phyloP scores from a whole-genome alignment of 2,888 invertebrate species.

The Xestoiulus laeticollis region DNA sequence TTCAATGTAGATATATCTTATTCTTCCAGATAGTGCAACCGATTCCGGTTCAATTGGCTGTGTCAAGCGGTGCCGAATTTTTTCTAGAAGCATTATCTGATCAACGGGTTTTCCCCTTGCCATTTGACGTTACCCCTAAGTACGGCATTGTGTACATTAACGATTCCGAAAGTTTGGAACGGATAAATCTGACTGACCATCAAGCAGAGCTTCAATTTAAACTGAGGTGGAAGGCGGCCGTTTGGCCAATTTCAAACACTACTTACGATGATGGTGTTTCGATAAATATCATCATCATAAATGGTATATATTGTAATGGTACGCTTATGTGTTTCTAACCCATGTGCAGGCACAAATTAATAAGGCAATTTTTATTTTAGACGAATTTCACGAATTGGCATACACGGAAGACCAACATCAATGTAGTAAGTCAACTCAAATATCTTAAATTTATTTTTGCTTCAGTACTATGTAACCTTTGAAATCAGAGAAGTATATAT shows the following conservation, averaged over 20 bases:
- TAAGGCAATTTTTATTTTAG: not conserved
- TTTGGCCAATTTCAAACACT: not conserved
- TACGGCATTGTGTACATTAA: constrained; percentile 53
- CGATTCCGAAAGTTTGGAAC: constrained; percentile 40
- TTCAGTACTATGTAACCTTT: too few species aligned
- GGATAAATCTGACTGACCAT: not conserved
- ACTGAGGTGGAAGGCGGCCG: constrained; percentile 7
- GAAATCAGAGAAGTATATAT: not conserved
- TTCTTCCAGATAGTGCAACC: constrained; percentile 44
- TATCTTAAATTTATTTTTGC: too few species aligned
- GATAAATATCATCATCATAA: not conserved
- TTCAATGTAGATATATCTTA: not conserved
- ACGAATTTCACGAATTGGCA: not conserved
- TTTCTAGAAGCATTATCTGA: constrained; percentile 45
- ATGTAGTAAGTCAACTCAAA: not conserved
- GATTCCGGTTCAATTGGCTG: not conserved
- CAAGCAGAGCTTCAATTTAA: not conserved
- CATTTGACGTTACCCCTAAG: constrained; percentile 51
- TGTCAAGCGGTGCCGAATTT: constrained; percentile 30
- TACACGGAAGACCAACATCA: not conserved
- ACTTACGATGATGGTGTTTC: not conserved
- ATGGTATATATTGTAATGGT: not conserved
- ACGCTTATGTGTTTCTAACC: not conserved
- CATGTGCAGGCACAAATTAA: not conserved
- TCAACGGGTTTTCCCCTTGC: constrained; percentile 5